Percentiles rank a stretch among this genome's conserved stretches.
phyloP scores from a whole-genome alignment of 2,113 vertebrate genomes.

The Hippocampus comes region DNA sequence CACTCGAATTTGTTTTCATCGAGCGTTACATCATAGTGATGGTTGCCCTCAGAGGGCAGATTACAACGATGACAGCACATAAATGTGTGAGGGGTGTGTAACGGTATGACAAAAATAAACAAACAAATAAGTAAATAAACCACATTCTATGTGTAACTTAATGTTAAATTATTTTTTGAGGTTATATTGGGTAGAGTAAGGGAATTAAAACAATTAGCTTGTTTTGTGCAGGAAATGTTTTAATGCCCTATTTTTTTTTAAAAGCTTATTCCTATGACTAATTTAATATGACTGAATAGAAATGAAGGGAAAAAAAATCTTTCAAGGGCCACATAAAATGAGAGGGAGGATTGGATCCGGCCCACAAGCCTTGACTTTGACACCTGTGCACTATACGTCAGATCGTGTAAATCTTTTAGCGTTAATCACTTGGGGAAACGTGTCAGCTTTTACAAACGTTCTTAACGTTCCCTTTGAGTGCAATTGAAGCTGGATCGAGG shows the following conservation, averaged over 20 bases:
- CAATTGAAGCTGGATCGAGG: not conserved
- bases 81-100: too few species aligned
- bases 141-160: not conserved
- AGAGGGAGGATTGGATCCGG: not conserved
- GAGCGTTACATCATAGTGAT: not conserved
- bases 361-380: not conserved
- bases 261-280: too few species aligned
- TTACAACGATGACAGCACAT: not conserved
- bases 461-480: not conserved
- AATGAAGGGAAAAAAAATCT: not conserved
- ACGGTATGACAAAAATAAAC: too few species aligned
- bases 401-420: not conserved
- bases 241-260: not conserved
- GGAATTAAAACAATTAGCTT: not conserved
- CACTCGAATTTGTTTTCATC: not conserved
- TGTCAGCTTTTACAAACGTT: not conserved
- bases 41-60: not conserved
- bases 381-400: not conserved
- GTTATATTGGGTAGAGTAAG: not conserved
- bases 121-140: too few species aligned
- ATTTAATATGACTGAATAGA: not conserved
- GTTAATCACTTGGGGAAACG: not conserved
- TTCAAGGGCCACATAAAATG: not conserved
- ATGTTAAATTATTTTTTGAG: not conserved
- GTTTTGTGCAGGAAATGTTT: not conserved